Evolutionary conservation across 2,113 vertebrate genomes (phyloP).

Genomic region (Sterna hirundo): DNA sequence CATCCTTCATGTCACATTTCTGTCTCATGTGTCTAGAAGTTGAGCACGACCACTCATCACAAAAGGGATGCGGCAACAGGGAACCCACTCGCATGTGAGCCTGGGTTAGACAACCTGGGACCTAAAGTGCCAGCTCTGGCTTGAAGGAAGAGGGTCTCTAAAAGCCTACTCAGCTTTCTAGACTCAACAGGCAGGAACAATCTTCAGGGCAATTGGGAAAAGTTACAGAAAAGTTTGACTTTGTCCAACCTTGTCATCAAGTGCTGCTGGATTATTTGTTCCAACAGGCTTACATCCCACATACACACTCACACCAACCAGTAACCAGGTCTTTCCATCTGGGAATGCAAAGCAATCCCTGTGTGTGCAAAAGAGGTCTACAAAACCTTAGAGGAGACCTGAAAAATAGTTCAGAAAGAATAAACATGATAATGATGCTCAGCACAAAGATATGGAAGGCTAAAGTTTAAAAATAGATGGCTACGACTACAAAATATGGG

Average conservation of each 20-base stretch:
- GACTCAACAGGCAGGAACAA: background rate
- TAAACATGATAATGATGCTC: background rate
- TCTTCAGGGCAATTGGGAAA: background rate
- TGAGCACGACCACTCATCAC: background rate
- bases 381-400: background rate
- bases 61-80: background rate
- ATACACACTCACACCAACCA: background rate
- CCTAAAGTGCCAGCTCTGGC: background rate
- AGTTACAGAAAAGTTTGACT: background rate
- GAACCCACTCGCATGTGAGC: background rate
- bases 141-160: background rate
- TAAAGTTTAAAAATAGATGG: background rate
- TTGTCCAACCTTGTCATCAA: background rate
- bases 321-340: background rate
- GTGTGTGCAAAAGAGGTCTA: background rate
- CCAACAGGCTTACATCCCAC: background rate
- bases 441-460: background rate
- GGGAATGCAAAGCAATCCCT: background rate
- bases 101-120: background rate
- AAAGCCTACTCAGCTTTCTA: background rate
- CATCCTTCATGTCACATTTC: background rate
- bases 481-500: background rate
- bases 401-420: background rate
- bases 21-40: accelerated
- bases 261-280: background rate